Base-by-base conservation (phyloP, 1,140 invertebrate genomes). In the Drosophila tropicalis region DNA sequence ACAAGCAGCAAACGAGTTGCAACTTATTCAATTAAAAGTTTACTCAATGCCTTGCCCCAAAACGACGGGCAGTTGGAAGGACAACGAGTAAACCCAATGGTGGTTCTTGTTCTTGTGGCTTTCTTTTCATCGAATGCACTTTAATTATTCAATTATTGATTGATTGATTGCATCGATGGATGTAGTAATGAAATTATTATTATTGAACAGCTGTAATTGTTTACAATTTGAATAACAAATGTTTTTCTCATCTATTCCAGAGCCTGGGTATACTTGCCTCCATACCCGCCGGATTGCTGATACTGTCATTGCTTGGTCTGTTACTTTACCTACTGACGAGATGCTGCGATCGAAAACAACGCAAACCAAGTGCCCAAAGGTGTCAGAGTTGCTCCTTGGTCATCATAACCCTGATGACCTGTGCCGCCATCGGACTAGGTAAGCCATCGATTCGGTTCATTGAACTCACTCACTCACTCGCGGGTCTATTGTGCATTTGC, bases 301-400 rank as follows among this genome's bases (percentile, higher is more conserved):
- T 98, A 80, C 92, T 98, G 29, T 97, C 97, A 4, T 93, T 98
- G 65, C 93, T 98, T 70, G 94, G 98, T 41, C 94, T 98, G 75
- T 94, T 98, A 76, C 96, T 98, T 70, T 98, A 98, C 93, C 94
- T 98, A 80, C 94, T 98, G 90, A 97, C 97, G 73, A 95, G 97
- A 93, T 99, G 98, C 93, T 98, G 97, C 94, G 97, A 98, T 93
- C 94, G 96, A 81, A 97, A 97, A 92, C 96, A 96, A 74, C 95
- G 97, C 69, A 95, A 96, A 70, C 94, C 95, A 76, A 94, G 94
- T 81, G 95, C 95, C 77, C 95, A 96, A 90, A 94, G 95, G 65
- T 95, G 96, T 82, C 93, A 96, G 75, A 96, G 96, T 92, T 95
- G 93, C 41, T 93, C 96, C 5, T 93, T 98, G 67, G 96, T 96